Base-by-base conservation (phyloP, 2,888 invertebrate genomes). In the Agonum fuliginosum region DNA sequence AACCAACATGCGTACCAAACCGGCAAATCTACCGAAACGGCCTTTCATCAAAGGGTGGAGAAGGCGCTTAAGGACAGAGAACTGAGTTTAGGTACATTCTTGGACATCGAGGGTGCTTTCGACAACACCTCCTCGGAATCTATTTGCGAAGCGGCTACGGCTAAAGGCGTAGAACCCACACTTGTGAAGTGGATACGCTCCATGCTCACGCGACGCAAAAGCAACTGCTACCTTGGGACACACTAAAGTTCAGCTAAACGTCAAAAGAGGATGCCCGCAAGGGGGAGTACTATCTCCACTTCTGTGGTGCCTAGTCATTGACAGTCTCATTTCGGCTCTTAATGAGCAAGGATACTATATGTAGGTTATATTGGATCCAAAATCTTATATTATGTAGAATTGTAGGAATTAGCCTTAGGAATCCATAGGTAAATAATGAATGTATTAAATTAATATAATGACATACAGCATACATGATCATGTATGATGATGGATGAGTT, bases 241-340 rank as follows among this genome's bases (percentile, higher is more conserved):
- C n/a, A n/a, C 10, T 10, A 10, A 2, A 34, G 8, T 2, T 2
- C 3, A n/a, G 37, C 8, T 48, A 12, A 8, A 5, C 4, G 74
- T 67, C 5, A 75, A 14, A 8, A 74, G 54, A 72, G 83, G 83
- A 3, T 85, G 83, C 73, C 82, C 82, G 6, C 84, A 84, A 78
- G 83, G 83, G 0, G 83, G 82, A 3, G 83, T 83, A 1, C 79
- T 83, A 0, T 83, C 81, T 1, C 83, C 83, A 0, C 79, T 84
- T 0, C 78, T 83, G 48, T 84, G 83, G 83, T 80, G 74, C 54
- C 78, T 83, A 2, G 81, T 84, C 5, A 79, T 82, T 6, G 81
- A 83, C 71, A 81, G 62, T 4, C 78, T 83, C 0, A 74, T 82
- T 0, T 8, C 24, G 1, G 19, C 71, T 62, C 78, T 82, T 2